A percentile compares a stretch with the other conserved stretches of the same genome.
These are phyloP conservation scores for Nyctibius grandis DNA, from an alignment of 2,797 vertebrate species.

Conservation along the genomic window DNA sequence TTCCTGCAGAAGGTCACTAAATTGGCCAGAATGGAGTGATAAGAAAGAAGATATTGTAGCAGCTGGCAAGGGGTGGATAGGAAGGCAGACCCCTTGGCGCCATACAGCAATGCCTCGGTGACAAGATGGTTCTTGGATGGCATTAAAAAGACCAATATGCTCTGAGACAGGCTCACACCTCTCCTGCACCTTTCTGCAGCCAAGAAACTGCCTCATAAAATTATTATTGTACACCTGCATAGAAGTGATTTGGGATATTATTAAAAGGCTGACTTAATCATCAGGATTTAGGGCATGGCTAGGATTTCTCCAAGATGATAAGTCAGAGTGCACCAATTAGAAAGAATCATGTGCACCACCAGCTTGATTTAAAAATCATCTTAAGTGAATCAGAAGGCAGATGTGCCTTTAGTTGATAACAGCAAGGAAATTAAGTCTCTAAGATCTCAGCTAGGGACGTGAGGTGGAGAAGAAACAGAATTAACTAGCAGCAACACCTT, in stretches of 20 bases:
- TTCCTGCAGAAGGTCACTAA: neutral
- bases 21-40: neutral
- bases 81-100: neutral
- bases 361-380: constrained; percentile 34
- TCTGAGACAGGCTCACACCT: neutral
- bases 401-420: constrained; percentile 18
- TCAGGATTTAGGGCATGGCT: constrained; percentile 5
- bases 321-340: constrained; percentile 17
- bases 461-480: neutral
- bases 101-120: neutral
- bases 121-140: neutral
- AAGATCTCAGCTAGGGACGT: neutral
- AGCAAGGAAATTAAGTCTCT: neutral
- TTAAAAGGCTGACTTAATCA: constrained; percentile 14
- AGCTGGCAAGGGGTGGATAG: neutral
- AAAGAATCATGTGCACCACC: neutral
- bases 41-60: neutral
- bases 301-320: constrained; percentile 26
- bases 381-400: constrained; percentile 37
- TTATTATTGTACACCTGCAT: neutral
- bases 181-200: neutral
- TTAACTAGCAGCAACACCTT: neutral
- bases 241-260: neutral
- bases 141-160: neutral
- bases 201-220: constrained; percentile 24